Evolutionary conservation across 2,113 vertebrate species (phyloP), one percentile per base, ranked within the genome.

Genomic region (Acanthochromis polyacanthus): DNA sequence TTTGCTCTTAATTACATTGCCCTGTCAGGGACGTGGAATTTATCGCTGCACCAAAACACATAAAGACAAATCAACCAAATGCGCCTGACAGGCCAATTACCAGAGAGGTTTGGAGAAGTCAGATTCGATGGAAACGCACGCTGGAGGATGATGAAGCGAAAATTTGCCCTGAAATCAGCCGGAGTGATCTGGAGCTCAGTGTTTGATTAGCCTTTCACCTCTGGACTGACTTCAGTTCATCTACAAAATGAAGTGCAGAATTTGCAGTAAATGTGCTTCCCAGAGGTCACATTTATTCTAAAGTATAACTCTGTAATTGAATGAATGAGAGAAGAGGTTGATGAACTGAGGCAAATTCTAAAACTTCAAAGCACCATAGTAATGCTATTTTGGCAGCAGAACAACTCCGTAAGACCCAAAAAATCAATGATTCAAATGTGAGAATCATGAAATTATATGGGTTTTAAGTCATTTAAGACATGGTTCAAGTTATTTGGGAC

Each of bases 131-230:
- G 3, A 36, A 40, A 43, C 53, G 20, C 3, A 32, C 28, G 15
- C 19, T n/a, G 30, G 59, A 63, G 23, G 59, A 12, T 40, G 38
- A 28, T 16, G 20, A 52, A 53, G 10, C 3, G 28, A 55, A 50
- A 17, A 78, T 19, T 36, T 36, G 32, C 32, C 7, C 6, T 36
- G 32, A 36, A 36, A 80, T 75, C 0, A 53, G 46, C 0, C 2
- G 8, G 22, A 57, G 59, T 30, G 40, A 9, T 36, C 17, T 1
- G 9, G 8, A 17, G 40, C 46, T 53, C 8, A 23, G 14, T 8
- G 46, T 72, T 4, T 45, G 5, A 66, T 73, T 46, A 78, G 80
- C 38, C 60, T 84, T 61, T 78, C 7, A 71, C 57, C 84, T 78
- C 19, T 28, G 14, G 16, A 28, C 0, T 71, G n/a, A 23, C 32